A percentile compares a stretch with the other conserved stretches of the same genome.
These are phyloP conservation scores for Cettia cetti DNA, from an alignment of 2,113 vertebrate genomes.

Conservation along the genomic window DNA sequence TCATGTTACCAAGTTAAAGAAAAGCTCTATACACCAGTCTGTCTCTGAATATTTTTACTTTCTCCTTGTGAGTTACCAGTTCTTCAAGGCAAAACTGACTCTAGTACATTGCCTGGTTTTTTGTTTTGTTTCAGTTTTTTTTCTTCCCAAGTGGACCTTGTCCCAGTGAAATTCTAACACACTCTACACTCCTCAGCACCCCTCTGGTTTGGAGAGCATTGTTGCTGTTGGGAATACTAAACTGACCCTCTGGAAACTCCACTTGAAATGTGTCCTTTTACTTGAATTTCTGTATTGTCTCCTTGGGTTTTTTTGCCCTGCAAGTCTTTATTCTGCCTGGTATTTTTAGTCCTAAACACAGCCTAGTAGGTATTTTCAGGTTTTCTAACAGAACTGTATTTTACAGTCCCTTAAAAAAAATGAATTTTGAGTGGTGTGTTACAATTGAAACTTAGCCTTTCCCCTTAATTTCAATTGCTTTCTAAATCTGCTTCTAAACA, in stretches of 20 bases:
- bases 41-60: background rate
- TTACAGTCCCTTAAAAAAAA: background rate
- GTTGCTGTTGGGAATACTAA: background rate
- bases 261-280: background rate
- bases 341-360: background rate
- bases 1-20: background rate
- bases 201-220: background rate
- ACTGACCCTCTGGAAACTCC: background rate
- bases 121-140: background rate
- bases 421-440: background rate
- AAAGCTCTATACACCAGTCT: background rate
- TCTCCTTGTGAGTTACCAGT: background rate
- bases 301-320: background rate
- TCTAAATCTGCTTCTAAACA: background rate
- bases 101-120: background rate
- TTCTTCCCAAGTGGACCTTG: background rate
- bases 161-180: background rate
- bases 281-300: background rate
- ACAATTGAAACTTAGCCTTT: background rate
- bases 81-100: background rate
- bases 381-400: background rate
- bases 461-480: background rate
- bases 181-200: background rate
- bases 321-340: background rate
- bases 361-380: background rate